phyloP scores from a whole-genome alignment of 2,888 invertebrate species.

The Eudasyphora cyanicolor region DNA sequence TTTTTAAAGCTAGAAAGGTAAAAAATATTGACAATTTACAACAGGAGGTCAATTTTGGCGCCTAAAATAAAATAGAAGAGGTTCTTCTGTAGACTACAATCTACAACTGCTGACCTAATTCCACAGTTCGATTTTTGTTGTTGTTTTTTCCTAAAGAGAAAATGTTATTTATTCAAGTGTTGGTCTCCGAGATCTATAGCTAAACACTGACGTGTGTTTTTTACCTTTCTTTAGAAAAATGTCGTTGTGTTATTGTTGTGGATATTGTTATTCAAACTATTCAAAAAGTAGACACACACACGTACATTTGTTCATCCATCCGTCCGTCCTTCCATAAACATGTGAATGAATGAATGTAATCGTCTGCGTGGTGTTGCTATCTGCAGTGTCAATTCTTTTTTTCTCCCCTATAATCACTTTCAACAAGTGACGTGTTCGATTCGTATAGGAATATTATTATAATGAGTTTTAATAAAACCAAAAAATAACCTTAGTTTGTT shows the following conservation, averaged over 20 bases:
- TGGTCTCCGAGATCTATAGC: background rate
- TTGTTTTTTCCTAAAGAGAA: slow-evolving; percentile 1
- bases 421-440: slow-evolving; percentile 53
- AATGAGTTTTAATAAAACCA: background rate
- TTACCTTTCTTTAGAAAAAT: slow-evolving; percentile 1
- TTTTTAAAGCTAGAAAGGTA: background rate
- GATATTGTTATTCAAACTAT: slow-evolving; percentile 20
- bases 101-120: slow-evolving; percentile 13
- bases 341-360: background rate
- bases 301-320: slow-evolving; percentile 11
- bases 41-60: background rate
- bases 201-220: slow-evolving; percentile 22
- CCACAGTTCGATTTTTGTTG: background rate
- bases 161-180: slow-evolving; percentile 20
- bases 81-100: too few relatives aligned
- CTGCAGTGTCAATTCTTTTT: slow-evolving; percentile 3
- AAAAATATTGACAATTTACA: background rate
- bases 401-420: slow-evolving; percentile 3
- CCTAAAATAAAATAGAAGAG: too few relatives aligned
- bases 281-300: background rate
- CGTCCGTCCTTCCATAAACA: background rate
- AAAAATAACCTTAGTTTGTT: slow-evolving; percentile 18
- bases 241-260: slow-evolving; percentile 3
- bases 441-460: slow-evolving; percentile 35
- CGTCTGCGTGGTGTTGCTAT: slow-evolving; percentile 36